Evolutionary conservation across 1,140 invertebrate genomes (phyloP).

Genomic region (Bombus terrestris): DNA sequence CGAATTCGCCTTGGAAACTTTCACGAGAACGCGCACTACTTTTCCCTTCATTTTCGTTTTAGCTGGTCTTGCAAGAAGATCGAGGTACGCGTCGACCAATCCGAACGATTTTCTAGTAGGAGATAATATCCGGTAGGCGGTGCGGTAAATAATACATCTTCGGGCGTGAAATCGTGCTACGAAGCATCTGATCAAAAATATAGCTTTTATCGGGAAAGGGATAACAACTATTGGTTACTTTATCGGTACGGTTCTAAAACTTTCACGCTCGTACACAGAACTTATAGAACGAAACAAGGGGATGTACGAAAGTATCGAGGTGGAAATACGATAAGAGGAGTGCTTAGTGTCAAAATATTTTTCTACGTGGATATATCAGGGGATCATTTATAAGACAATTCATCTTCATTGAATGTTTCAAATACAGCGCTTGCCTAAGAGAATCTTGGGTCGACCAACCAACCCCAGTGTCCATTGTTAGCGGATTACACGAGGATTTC

Average conservation of each 20-base stretch:
- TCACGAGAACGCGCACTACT: background rate
- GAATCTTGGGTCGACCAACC: constrained; percentile 53
- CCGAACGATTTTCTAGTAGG: constrained; percentile 36
- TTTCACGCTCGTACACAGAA: constrained; percentile 22
- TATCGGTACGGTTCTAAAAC: constrained; percentile 40
- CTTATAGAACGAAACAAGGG: background rate
- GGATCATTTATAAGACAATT: constrained; percentile 36
- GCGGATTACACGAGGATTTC: constrained; percentile 74
- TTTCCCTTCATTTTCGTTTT: background rate
- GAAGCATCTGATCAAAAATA: constrained; percentile 53
- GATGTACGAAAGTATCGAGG: background rate
- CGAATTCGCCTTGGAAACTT: background rate
- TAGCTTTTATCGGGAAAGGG: constrained; percentile 51
- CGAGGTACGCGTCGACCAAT: constrained; percentile 12
- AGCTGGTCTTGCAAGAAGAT: background rate
- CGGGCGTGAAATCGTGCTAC: constrained; percentile 30
- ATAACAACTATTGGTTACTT: constrained; percentile 59
- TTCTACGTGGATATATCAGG: constrained; percentile 39
- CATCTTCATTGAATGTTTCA: constrained; percentile 57
- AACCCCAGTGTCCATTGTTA: constrained; percentile 65
- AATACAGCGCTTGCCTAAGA: constrained; percentile 30
- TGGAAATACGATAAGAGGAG: background rate
- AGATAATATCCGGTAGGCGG: constrained; percentile 66
- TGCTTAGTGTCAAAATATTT: constrained; percentile 48
- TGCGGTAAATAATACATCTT: constrained; percentile 72